phyloP scores from a whole-genome alignment of 2,797 vertebrate species.

The Oreortyx pictus region DNA sequence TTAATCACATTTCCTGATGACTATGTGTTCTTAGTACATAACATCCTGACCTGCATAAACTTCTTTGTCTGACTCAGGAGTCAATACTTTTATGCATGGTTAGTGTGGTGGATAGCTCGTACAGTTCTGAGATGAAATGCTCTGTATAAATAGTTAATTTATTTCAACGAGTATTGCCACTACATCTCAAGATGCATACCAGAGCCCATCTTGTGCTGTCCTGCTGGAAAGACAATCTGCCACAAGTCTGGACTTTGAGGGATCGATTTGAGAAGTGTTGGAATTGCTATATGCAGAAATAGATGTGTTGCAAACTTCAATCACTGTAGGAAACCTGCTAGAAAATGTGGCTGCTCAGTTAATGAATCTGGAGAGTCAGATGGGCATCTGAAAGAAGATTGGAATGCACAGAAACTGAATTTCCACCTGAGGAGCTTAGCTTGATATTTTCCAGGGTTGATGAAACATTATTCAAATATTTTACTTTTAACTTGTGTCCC shows the following conservation, averaged over 20 bases:
- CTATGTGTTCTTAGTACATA: background rate
- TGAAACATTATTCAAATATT: background rate
- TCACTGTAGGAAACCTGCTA: conserved; percentile 70
- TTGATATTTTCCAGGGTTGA: background rate
- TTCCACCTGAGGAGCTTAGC: conserved; percentile 46
- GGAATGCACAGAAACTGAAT: conserved; percentile 32
- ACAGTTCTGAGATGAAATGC: background rate
- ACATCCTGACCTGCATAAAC: background rate
- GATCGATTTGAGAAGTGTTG: conserved; percentile 72
- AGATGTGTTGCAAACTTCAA: conserved; percentile 73
- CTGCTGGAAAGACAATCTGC: conserved; percentile 76
- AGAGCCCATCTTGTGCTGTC: conserved; percentile 67
- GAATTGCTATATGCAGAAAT: conserved; percentile 72
- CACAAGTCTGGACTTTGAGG: conserved; percentile 73
- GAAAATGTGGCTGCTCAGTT: conserved; percentile 76
- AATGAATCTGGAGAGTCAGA: conserved; percentile 73
- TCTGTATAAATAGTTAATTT: conserved; percentile 59
- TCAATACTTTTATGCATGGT: background rate
- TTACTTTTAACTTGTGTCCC: background rate
- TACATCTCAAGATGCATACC: conserved; percentile 33
- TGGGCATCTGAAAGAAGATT: conserved; percentile 45
- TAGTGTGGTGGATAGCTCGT: background rate
- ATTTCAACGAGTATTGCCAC: conserved; percentile 6
- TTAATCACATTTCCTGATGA: background rate
- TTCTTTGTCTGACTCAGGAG: background rate